Conservation (phyloP, 1,140 invertebrate species). For the Steinernema feltiae region DNA sequence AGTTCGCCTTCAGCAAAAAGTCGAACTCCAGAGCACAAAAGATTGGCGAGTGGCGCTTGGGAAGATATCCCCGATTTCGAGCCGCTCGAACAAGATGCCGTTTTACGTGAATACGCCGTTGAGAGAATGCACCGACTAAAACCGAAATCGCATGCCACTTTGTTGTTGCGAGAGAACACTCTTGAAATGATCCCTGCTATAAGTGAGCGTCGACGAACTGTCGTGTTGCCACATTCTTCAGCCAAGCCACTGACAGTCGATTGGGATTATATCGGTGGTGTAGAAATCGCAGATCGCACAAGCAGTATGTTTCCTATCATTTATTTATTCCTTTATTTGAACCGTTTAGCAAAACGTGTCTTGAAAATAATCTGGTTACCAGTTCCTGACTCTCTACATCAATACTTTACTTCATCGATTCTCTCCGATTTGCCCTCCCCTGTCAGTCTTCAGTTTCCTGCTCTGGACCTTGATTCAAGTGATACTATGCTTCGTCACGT, state of each 20-base stretch:
- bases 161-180: background rate
- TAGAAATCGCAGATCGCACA: background rate
- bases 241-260: background rate
- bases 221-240: background rate
- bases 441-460: constrained; percentile 5
- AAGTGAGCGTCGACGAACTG: background rate
- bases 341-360: background rate
- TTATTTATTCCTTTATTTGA: background rate
- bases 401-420: constrained; percentile 19
- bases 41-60: constrained; percentile 14
- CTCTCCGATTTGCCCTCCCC: constrained; percentile 15
- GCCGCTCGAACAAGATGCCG: background rate
- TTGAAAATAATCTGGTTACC: background rate
- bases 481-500: constrained; percentile 26
- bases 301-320: background rate
- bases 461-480: constrained; percentile 12
- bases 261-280: background rate
- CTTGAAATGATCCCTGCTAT: background rate
- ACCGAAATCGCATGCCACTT: background rate
- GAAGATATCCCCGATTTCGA: background rate
- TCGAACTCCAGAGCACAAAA: constrained; percentile 18
- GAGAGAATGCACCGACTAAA: background rate
- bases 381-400: constrained; percentile 7
- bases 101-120: background rate
- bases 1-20: constrained; percentile 18